These are phyloP conservation scores for Episyrphus balteatus DNA, from an alignment of 1,140 invertebrate genomes.

Conservation along the genomic window DNA sequence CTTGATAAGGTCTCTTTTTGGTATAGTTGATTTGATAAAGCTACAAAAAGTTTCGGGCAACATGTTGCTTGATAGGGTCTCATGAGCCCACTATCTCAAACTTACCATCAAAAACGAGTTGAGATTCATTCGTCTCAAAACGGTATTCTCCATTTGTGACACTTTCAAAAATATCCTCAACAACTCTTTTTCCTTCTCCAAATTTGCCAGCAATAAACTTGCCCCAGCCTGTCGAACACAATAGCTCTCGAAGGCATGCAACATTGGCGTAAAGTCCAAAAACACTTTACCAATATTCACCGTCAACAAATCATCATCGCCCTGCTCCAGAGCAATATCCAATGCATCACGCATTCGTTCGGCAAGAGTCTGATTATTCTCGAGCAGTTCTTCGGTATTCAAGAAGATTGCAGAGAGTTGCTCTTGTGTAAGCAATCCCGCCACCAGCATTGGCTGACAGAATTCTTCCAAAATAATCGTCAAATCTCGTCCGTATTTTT, in stretches of 20 bases:
- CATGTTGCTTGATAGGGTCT: too few relatives aligned
- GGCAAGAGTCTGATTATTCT: constrained; percentile 76
- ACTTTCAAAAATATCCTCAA: constrained; percentile 87
- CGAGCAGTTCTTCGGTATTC: constrained; percentile 84
- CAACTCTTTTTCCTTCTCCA: constrained; percentile 92
- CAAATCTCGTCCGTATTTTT: constrained; percentile 87
- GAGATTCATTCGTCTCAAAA: constrained; percentile 87
- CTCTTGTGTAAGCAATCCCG: constrained; percentile 68
- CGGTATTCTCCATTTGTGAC: constrained; percentile 91
- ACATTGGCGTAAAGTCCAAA: constrained; percentile 82
- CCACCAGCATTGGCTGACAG: constrained; percentile 83
- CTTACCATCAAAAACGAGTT: constrained; percentile 93
- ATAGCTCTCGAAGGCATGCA: constrained; percentile 89
- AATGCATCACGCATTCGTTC: constrained; percentile 76
- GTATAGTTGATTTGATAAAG: too few relatives aligned
- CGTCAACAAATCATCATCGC: constrained; percentile 69
- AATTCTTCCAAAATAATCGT: constrained; percentile 89
- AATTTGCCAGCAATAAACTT: constrained; percentile 75
- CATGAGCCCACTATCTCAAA: too few relatives aligned
- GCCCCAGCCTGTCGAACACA: constrained; percentile 84
- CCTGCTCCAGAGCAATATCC: constrained; percentile 70
- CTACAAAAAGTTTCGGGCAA: too few relatives aligned
- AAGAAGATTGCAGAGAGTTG: constrained; percentile 84
- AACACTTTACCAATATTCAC: constrained; percentile 88
- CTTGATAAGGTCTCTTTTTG: too few relatives aligned